These are phyloP conservation scores for Eucidaris tribuloides DNA, from an alignment of 35 echinoderm and acorn worm genomes.

Conservation along the genomic window DNA sequence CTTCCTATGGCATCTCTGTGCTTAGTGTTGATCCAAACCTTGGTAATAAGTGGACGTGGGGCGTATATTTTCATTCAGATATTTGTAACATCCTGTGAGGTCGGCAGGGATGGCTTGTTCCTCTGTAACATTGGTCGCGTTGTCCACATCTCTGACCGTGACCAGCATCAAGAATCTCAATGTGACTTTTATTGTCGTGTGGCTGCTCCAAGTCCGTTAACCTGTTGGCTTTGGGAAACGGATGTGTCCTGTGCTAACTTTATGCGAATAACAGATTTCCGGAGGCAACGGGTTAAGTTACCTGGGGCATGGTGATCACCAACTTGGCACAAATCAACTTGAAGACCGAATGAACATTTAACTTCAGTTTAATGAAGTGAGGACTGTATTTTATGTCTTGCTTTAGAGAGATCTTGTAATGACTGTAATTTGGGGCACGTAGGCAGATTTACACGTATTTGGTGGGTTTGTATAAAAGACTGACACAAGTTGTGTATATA, in stretches of 20 bases:
- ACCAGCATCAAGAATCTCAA: too few relatives aligned
- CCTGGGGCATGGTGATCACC: background rate
- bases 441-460: background rate
- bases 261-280: background rate
- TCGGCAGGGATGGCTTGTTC: too few relatives aligned
- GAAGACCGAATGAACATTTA: background rate
- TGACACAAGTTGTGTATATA: background rate
- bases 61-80: too few relatives aligned
- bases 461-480: background rate
- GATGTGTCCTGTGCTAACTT: background rate
- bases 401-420: background rate
- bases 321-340: background rate
- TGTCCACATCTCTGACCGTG: too few relatives aligned
- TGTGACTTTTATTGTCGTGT: too few relatives aligned
- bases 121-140: too few relatives aligned
- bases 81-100: too few relatives aligned
- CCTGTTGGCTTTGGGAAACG: background rate
- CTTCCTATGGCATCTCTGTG: too few relatives aligned
- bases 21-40: too few relatives aligned
- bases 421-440: constrained; percentile 4
- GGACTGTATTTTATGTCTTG: background rate
- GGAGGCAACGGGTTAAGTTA: background rate
- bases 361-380: background rate
- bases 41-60: too few relatives aligned
- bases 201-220: too few relatives aligned